Base-by-base conservation (phyloP, 1,140 invertebrate genomes). In the Agrypnia vestita region DNA sequence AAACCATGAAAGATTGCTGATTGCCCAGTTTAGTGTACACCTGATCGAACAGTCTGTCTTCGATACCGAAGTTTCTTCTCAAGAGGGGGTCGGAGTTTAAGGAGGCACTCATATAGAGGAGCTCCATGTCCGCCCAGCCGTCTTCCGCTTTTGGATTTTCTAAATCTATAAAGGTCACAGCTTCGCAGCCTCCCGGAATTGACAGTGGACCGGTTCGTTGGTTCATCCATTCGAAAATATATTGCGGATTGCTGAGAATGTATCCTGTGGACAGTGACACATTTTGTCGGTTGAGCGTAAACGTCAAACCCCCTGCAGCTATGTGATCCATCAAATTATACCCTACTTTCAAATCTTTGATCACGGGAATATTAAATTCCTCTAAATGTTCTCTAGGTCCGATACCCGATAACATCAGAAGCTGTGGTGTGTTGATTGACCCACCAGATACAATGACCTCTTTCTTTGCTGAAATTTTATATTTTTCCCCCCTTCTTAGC, bases 341-440 rank as follows among this genome's bases (percentile, higher is more conserved):
- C 0, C 95, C 95, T 4, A 96, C 95, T n/a, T 91, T 93, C 15
- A 95, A 89, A 89, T 97, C 92, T 78, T 91, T 90, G 0, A 94
- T 78, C 0, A 94, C 90, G 0, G 91, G 88, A 44, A 95, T 93
- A n/a, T 89, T 90, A 51, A 92, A 81, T 13, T 90, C 84, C 49
- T 87, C 84, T 12, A 97, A 87, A 85, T 97, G 94, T 53, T 92
- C 87, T 21, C 86, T 91, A 0, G 95, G 95, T 10, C 96, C 96
- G 15, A 97, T 90, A 1, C 96, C 96, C 1, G 94, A 95, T 0
- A 96, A 84, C 94, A 97, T 96, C 0, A 97, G 87, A 3, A 97
- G 82, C 82, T 96, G 94, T 0, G 95, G 93, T 0, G 93, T 93
- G 79, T 94, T 94, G 0, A 96, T 93, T 0, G 94, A 91, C 0